Base-by-base conservation (phyloP, 1,140 invertebrate genomes). In the Zaprionus camerounensis region DNA sequence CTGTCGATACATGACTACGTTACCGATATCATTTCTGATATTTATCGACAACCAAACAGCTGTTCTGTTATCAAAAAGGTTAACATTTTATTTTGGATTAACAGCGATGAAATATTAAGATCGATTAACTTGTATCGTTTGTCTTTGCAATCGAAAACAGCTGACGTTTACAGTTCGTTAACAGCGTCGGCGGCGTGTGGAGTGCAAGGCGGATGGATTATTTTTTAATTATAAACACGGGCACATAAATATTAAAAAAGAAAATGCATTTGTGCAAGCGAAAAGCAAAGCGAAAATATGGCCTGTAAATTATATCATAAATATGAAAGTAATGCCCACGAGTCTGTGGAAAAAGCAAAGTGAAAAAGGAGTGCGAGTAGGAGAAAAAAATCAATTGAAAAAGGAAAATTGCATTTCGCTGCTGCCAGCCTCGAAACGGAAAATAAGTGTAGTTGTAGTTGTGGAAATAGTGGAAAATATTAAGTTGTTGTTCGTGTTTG, bases 301-400 rank as follows among this genome's bases (percentile, higher is more conserved):
- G 85, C 85, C 76, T 77, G 69, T 79, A 67, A 84, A 88, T 88
- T 88, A 80, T 87, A 76, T 88, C 71, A 87, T 88, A 83, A 90
- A 68, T 84, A 81, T 90, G 81, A 90, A 88, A 88, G 85, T 90
- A 79, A 73, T 73, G 41, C 66, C 62, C 58, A 76, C 84, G 82
- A 81, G 77, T 67, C 82, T 75, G 66, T 83, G 74, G 36, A 59
- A 63, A 70, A 70, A 41, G 41, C 66, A 58, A 64, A 69, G 63
- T 78, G 55, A 75, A 88, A 81, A 87, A 87, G 84, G 71, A 90
- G 85, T 87, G 78, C 69, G 63, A 81, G 69, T 80, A 79, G 78
- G 55, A 80, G 75, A 81, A 81, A 87, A 41, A 87, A 87, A 88
- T 87, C 84, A 87, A 87, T 87, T 71, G 78, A 84, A 64, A 79